These are phyloP conservation scores for Pelochelys cantorii DNA, from an alignment of 2,797 vertebrate species.

Conservation along the genomic window DNA sequence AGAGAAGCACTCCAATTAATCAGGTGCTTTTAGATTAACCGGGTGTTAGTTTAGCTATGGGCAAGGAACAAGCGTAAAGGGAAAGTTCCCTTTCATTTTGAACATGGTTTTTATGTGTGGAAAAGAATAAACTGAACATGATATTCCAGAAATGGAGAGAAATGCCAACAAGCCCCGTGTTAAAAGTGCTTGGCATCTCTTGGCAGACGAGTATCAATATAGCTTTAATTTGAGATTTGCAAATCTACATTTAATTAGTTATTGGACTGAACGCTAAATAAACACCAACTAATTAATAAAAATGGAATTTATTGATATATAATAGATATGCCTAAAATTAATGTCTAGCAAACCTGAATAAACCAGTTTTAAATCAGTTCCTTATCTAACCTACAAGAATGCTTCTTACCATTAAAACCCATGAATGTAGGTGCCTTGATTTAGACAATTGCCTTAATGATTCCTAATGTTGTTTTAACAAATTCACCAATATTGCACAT, in stretches of 20 bases:
- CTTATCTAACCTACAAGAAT: background rate
- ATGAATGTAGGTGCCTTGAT: background rate
- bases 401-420: background rate
- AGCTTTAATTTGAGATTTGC: slow-evolving; percentile 56
- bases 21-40: background rate
- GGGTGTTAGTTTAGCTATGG: background rate
- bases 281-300: slow-evolving; percentile 53
- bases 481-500: background rate
- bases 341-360: slow-evolving; percentile 24
- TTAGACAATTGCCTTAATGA: background rate
- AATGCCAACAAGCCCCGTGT: background rate
- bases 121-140: background rate
- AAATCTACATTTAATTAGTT: slow-evolving; percentile 50
- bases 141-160: background rate
- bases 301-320: slow-evolving; percentile 43
- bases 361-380: slow-evolving; percentile 32
- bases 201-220: background rate
- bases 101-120: background rate
- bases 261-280: slow-evolving; percentile 37
- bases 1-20: background rate
- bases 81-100: accelerated
- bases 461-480: background rate
- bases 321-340: slow-evolving; percentile 36
- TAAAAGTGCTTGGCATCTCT: background rate
- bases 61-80: background rate